These are phyloP conservation scores for Stictocephala bisonia DNA, from an alignment of 2,888 invertebrate species.

Conservation along the genomic window DNA sequence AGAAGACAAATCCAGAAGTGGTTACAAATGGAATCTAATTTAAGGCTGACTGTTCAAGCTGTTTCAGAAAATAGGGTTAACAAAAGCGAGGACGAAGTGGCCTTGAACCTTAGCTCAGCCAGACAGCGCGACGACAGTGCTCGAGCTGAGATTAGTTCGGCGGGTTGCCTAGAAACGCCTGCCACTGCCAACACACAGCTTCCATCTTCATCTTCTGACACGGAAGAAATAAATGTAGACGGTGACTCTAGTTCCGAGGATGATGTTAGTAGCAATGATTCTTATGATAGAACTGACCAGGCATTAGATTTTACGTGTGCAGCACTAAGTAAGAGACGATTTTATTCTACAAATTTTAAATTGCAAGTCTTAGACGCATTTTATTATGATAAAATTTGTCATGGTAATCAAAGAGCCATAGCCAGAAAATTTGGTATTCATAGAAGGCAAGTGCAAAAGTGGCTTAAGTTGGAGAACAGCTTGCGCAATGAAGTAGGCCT, in stretches of 20 bases:
- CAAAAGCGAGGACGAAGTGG: conserved; percentile 61
- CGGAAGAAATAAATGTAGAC: conserved; percentile 56
- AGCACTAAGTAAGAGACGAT: conserved; percentile 62
- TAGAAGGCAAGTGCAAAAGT: conserved; percentile 68
- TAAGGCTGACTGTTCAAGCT: conserved; percentile 76
- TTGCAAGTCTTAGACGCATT: conserved; percentile 67
- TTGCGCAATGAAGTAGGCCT: conserved; percentile 63
- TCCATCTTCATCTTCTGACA: conserved; percentile 42
- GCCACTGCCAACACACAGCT: conserved; percentile 32
- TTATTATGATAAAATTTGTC: conserved; percentile 64
- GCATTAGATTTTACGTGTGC: conserved; percentile 61
- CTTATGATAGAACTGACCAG: conserved; percentile 55
- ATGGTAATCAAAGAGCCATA: conserved; percentile 67
- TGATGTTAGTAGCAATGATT: conserved; percentile 56
- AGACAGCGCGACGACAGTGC: conserved; percentile 64
- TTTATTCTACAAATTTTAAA: conserved; percentile 67
- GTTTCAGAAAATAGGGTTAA: conserved; percentile 51
- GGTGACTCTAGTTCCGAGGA: conserved; percentile 54
- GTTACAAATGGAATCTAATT: conserved; percentile 85
- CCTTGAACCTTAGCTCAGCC: conserved; percentile 67
- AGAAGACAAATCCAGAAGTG: conserved; percentile 92
- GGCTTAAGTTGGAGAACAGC: conserved; percentile 66
- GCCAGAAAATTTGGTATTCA: conserved; percentile 68
- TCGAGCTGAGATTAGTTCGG: conserved; percentile 42
- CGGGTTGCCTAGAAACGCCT: conserved; percentile 51